Conservation (phyloP, 1,140 invertebrate species). For the Neomicropteryx cornuta region DNA sequence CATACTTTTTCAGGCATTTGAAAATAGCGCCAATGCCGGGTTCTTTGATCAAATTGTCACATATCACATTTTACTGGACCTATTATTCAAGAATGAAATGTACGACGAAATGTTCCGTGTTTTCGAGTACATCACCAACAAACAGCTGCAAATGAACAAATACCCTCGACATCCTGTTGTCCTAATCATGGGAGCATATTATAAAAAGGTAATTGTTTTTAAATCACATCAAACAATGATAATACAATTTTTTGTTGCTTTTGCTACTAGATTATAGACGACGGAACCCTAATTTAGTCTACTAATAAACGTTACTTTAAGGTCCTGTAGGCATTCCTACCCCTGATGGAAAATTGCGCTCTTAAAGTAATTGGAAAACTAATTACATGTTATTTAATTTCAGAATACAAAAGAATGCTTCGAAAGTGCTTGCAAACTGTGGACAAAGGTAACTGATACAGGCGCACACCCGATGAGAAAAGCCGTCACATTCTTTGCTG, state of each 20-base stretch:
- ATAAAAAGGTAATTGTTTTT: constrained; percentile 54
- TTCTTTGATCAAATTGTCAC: constrained; percentile 63
- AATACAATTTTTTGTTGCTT: constrained; percentile 2
- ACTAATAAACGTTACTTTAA: not conserved
- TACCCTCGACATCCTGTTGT: constrained; percentile 57
- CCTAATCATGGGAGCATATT: constrained; percentile 56
- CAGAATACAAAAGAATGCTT: constrained; percentile 62
- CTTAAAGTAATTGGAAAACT: not conserved
- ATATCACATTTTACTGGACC: constrained; percentile 58
- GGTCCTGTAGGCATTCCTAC: not conserved
- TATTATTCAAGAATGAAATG: constrained; percentile 56
- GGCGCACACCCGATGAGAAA: constrained; percentile 46
- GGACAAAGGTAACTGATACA: constrained; percentile 41
- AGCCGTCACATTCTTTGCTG: constrained; percentile 47
- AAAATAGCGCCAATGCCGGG: constrained; percentile 43
- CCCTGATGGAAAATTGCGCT: not conserved
- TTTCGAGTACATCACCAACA: constrained; percentile 47
- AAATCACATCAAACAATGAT: constrained; percentile 6
- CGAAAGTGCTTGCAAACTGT: constrained; percentile 48
- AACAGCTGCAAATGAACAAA: constrained; percentile 44
- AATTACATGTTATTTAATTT: constrained; percentile 21
- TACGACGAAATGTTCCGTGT: constrained; percentile 56
- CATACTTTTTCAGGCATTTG: constrained; percentile 46
- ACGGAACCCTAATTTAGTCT: not conserved
- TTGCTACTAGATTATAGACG: not conserved